Percentiles rank a stretch among this genome's conserved stretches.
Conservation (phyloP, 2,113 vertebrate species). For the Penelope pileata region DNA sequence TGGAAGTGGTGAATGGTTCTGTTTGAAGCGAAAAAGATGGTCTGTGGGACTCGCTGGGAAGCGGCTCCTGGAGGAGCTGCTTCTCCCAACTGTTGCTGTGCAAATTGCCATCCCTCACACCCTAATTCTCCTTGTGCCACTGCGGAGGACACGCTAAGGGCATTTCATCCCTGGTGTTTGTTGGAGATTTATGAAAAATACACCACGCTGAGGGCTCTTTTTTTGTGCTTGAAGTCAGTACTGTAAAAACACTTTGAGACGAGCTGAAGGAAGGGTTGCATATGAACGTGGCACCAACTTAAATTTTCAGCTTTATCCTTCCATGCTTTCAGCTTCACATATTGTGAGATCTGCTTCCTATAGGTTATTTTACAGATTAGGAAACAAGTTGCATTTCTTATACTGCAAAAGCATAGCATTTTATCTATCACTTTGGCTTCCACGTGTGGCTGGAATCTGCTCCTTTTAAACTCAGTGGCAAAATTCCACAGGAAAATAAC, state of each 20-base stretch:
- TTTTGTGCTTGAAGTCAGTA: background rate
- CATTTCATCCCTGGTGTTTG: background rate
- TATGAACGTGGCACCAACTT: background rate
- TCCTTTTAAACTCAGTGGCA: background rate
- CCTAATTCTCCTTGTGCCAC: background rate
- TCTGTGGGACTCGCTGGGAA: background rate
- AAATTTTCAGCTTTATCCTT: background rate
- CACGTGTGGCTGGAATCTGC: background rate
- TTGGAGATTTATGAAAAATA: background rate
- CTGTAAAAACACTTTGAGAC: background rate
- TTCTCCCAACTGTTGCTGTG: background rate
- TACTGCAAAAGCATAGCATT: background rate
- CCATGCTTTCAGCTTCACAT: background rate
- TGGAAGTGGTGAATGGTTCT: background rate
- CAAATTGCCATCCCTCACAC: background rate
- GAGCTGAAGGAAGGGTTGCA: background rate
- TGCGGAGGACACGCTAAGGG: slow-evolving; percentile 10
- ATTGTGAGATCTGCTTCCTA: background rate
- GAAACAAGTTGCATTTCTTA: background rate
- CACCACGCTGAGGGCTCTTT: background rate
- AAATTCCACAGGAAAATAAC: background rate
- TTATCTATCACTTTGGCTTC: background rate
- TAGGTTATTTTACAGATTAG: background rate
- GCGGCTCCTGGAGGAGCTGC: background rate
- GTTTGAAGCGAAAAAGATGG: background rate